Evolutionary conservation across 2,797 vertebrate species (phyloP).

Genomic region (Gymnothorax reevesii): DNA sequence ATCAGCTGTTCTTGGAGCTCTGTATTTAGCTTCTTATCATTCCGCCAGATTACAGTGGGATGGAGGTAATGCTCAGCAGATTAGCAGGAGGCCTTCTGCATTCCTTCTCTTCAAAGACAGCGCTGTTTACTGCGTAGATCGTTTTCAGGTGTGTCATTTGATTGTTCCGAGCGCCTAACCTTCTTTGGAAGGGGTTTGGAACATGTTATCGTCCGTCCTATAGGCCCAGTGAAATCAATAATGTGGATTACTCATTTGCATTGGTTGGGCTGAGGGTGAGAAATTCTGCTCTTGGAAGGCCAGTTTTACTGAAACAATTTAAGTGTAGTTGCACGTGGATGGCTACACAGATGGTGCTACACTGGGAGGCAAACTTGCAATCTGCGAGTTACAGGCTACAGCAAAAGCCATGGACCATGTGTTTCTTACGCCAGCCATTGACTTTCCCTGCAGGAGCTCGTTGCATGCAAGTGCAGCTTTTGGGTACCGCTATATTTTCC

Average conservation of each 20-base stretch:
- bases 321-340: no score
- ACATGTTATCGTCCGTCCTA: conserved; percentile 31
- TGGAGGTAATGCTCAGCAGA: conserved; percentile 31
- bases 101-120: conserved; percentile 46
- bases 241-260: background rate
- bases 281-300: no score
- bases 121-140: conserved; percentile 32
- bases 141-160: conserved; percentile 32
- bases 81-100: conserved; percentile 44
- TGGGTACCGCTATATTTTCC: no score
- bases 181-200: conserved; percentile 42
- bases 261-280: no score
- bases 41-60: conserved; percentile 49
- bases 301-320: no score
- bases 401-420: no score
- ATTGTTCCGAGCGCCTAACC: conserved; percentile 13
- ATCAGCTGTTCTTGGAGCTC: conserved; percentile 63
- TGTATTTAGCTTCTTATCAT: conserved; percentile 57
- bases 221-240: conserved; percentile 24
- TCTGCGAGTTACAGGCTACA: no score
- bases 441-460: no score
- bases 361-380: background rate
- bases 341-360: no score
- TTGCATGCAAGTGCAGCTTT: no score
- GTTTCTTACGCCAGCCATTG: no score